These are phyloP conservation scores for Erebia aethiops DNA, from an alignment of 2,888 invertebrate genomes.

Conservation along the genomic window DNA sequence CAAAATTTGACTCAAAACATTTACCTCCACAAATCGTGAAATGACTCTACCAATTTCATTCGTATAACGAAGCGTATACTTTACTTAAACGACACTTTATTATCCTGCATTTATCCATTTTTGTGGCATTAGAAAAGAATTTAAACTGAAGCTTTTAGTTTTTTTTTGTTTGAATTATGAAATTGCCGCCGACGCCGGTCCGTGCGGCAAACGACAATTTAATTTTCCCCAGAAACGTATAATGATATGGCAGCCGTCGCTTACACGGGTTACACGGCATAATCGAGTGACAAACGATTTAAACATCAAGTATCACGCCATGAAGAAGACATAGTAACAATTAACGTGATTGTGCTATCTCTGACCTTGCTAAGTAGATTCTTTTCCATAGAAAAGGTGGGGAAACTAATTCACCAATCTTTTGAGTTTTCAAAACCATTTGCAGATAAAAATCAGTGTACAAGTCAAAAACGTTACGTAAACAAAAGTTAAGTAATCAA, in stretches of 20 bases:
- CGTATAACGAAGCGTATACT: constrained; percentile 61
- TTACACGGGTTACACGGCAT: constrained; percentile 71
- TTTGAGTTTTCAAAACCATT: too few relatives aligned
- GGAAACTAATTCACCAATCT: too few relatives aligned
- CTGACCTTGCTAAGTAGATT: neutral
- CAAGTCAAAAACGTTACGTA: too few relatives aligned
- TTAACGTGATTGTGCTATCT: neutral
- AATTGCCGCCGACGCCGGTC: constrained; percentile 67
- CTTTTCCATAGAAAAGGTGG: neutral
- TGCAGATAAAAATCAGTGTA: too few relatives aligned
- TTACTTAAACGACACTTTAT: constrained; percentile 82
- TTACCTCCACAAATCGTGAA: constrained; percentile 31
- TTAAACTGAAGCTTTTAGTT: constrained; percentile 37
- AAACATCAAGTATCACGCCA: constrained; percentile 28
- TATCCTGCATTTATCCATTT: constrained; percentile 73
- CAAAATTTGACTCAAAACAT: constrained; percentile 22
- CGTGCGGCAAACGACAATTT: constrained; percentile 70
- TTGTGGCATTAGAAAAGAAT: constrained; percentile 74
- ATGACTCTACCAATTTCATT: constrained; percentile 34
- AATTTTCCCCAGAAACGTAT: constrained; percentile 70
- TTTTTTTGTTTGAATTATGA: constrained; percentile 45
- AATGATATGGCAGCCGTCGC: constrained; percentile 71
- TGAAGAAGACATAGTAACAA: neutral
- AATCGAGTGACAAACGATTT: constrained; percentile 80
- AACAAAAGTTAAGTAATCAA: too few relatives aligned